Evolutionary conservation across 35 echinoderm and acorn worm genomes (phyloP), one percentile per base, ranked within the genome.

Genomic region (Ophiothrix spiculata): DNA sequence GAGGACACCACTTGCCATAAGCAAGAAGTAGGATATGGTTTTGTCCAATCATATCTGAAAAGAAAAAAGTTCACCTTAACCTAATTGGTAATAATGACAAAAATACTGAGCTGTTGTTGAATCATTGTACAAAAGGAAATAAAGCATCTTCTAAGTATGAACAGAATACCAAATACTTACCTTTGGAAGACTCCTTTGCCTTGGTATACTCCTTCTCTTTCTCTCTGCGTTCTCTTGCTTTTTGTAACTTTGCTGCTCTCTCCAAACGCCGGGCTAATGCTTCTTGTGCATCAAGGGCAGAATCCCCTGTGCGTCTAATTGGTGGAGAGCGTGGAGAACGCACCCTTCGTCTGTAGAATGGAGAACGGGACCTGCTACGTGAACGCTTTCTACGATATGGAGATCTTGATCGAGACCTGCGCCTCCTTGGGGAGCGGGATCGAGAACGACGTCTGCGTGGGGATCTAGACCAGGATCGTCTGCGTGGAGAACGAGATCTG

Each of bases 241-340:
- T 80, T 78, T 88, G 82, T 42, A 92, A 45, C 81, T 98, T 90
- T 56, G 91, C 94, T 45, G 95, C 95, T 56, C 89, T 78, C 75
- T 98, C 95, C 73, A 98, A 78, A 32, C 91, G 64, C 28, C 92
- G 85, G 0, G 95, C 92, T 40, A 98, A 75, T 31, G 80, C 82
- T 79, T 98, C 95, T 74, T 98, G 95, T 37, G 95, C 93, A 75
- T 93, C 85, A 81, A 98, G 91, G 6, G 95, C 95, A n/a, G 88
- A 56, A 77, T 98, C 95, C 73, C 87, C 77, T 19, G 56, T 87
- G 23, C 81, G 81, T 32, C 64, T 60, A 41, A 81, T 31, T 12
- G 86, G 56, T 23, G 77, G 21, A 34, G 79, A 93, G 0, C 34
- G 35, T 25, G 38, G 56, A 0, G 56, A 40, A 38, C 17, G 40